Conservation (phyloP, 2,113 vertebrate species). For the Coracopsis vasa region DNA sequence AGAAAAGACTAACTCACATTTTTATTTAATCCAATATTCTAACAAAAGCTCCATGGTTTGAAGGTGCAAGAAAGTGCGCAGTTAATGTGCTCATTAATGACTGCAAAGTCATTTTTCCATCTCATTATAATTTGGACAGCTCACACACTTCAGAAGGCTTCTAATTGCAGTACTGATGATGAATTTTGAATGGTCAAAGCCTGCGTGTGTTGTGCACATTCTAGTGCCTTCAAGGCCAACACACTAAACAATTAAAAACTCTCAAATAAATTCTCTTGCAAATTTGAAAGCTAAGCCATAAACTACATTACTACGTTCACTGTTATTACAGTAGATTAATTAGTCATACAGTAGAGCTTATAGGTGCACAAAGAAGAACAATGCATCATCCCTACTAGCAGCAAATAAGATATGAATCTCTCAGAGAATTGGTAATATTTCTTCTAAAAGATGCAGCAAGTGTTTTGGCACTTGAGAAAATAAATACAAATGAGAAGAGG, state of each 20-base stretch:
- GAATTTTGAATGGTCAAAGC: not conserved
- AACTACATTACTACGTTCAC: not conserved
- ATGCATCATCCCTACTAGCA: not conserved
- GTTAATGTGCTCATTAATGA: constrained; percentile 22
- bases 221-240: not conserved
- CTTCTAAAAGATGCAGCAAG: not conserved
- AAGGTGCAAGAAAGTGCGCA: not conserved
- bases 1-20: not conserved
- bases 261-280: not conserved
- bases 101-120: not conserved
- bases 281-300: not conserved
- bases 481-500: not conserved
- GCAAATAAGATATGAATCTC: not conserved
- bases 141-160: not conserved
- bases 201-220: not conserved
- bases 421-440: not conserved
- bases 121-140: not conserved
- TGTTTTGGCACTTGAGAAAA: not conserved
- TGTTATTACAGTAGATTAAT: not conserved
- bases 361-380: not conserved
- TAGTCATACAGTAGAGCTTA: not conserved
- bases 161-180: not conserved
- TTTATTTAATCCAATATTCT: constrained; percentile 12
- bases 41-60: not conserved
- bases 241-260: not conserved